Percentiles rank a stretch among this genome's conserved stretches.
phyloP scores from a whole-genome alignment of 2,797 vertebrate species.

The Ceyx erithaca region DNA sequence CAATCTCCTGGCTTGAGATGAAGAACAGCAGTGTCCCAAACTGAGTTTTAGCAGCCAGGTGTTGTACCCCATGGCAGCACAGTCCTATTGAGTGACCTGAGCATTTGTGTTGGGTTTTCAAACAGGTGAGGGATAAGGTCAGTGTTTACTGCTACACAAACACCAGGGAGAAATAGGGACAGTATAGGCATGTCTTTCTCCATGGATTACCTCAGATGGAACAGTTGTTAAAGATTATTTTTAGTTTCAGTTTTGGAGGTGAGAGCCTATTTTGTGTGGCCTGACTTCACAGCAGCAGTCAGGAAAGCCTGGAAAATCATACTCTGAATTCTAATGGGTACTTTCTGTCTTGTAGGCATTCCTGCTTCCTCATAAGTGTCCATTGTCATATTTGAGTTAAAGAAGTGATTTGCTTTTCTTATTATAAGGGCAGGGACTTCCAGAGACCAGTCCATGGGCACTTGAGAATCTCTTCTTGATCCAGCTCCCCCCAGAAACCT shows the following conservation, averaged over 20 bases:
- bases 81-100: neutral
- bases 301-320: neutral
- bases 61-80: rapidly evolving
- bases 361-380: neutral
- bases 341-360: neutral
- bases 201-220: neutral
- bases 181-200: neutral
- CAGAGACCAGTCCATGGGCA: neutral
- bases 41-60: neutral
- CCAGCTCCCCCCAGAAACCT: neutral
- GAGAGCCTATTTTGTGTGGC: neutral
- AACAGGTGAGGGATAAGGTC: neutral
- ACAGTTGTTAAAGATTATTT: neutral
- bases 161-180: neutral
- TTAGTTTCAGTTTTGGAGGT: neutral
- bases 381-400: neutral
- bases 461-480: slow-evolving; percentile 2
- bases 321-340: neutral
- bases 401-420: neutral
- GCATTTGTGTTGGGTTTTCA: neutral
- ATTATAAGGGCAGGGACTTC: neutral
- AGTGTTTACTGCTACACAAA: neutral
- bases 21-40: neutral
- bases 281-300: neutral
- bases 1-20: neutral